Evolutionary conservation across 2,113 vertebrate genomes (phyloP).

Genomic region (Zapus hudsonius): DNA sequence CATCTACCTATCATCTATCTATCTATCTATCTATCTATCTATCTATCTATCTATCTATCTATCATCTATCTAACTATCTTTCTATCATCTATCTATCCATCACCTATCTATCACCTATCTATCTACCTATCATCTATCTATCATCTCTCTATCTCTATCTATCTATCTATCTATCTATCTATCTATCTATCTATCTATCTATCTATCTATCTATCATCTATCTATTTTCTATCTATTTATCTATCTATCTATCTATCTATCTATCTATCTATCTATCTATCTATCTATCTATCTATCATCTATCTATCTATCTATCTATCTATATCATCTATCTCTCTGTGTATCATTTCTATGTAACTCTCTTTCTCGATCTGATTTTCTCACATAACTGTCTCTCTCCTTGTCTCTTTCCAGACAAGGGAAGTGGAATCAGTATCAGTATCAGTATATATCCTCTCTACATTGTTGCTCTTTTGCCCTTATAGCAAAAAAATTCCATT

Average conservation of each 20-base stretch:
- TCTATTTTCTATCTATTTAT: no score
- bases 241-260: no score
- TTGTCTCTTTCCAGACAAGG: background rate
- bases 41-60: no score
- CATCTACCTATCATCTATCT: no score
- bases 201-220: background rate
- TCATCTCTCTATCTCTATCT: no score
- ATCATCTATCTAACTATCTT: background rate
- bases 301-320: background rate
- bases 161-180: no score
- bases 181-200: background rate
- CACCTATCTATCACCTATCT: no score
- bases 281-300: no score
- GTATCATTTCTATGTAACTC: constrained; percentile 27
- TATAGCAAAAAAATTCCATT: background rate
- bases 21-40: no score
- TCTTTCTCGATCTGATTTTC: background rate
- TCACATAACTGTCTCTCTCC: background rate
- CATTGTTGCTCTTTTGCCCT: background rate
- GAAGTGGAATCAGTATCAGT: background rate
- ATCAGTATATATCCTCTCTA: background rate
- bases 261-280: no score
- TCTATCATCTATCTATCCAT: background rate
- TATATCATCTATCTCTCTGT: background rate
- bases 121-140: no score